Base-by-base conservation (phyloP, 2,797 vertebrate genomes). In the Hybognathus amarus region DNA sequence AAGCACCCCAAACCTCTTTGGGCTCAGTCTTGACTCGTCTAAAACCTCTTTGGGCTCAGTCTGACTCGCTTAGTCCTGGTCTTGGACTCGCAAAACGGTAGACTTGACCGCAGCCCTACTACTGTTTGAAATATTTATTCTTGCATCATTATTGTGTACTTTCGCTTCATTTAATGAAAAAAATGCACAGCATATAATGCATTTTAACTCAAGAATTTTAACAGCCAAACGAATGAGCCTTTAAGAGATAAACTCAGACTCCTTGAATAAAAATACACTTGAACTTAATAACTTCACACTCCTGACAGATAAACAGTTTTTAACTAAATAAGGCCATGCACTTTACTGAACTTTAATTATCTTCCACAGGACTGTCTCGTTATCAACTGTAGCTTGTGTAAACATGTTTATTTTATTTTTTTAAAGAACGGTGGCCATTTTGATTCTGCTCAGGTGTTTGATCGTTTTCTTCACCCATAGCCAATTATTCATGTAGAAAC, bases 401-500 rank as follows among this genome's bases (percentile, higher is more conserved):
- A 76, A 67, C 56, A 74, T 45, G 22, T 61, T 56, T 56, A 45
- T 12, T 52, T 33, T 33, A 2, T 33, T 33, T 27, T 27, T 59
- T 30, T 63, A 13, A 42, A 56, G 38, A 42, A 42, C 11, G 33
- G 11, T 75, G n/a, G 33, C 80, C 61, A 75, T 66, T 76, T 68
- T 75, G 30, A 83, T 76, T 76, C 73, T 20, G 36, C 63, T 67
- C 47, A 67, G 73, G 73, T 83, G 81, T 83, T 64, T 56, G 71
- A 77, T 79, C 52, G 36, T 82, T 84, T 86, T 87, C 61, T 63
- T 84, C 63, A 64, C 79, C 70, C 20, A 5, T 11, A 27, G 33
- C 87, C 79, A 87, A 84, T 84, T 86, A 84, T 79, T 84, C 12
- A 24, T 45, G 68, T 36, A 2, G 63, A 73, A 84, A 59, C n/a